Evolutionary conservation across 2,113 vertebrate species (phyloP), one percentile per base, ranked within the genome.

Genomic region (Pseudolaguvia tuberculata): DNA sequence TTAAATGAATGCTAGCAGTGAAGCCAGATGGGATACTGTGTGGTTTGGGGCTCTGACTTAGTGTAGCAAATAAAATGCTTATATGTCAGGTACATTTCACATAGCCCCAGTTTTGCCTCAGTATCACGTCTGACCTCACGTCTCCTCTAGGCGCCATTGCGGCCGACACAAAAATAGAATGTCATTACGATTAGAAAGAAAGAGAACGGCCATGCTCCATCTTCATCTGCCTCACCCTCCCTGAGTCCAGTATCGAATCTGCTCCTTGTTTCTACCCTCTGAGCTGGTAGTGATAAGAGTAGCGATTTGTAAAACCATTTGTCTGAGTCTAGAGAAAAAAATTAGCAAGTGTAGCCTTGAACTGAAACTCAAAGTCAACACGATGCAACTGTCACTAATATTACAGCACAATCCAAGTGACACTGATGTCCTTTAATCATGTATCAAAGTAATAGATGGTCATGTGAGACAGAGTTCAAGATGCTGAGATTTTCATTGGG

Each of bases 341-440:
- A 84, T 84, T 85, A 87, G 87, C 87, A 85, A 74, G 61, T 52
- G 78, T 83, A 85, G 86, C 88, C 90, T 90, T 92, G 88, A 89
- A 87, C 82, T 81, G 70, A 80, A 79, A 80, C 83, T 81, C 83
- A 88, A 89, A 90, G 90, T 91, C 89, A 86, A 77, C 65, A 76
- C 69, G 79, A 78, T 53, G 78, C 77, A 82, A 83, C 50, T 83
- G 83, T 85, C 84, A 84, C 73, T 80, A 58, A 75, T 77, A 77
- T 82, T 83, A 87, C 84, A 83, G 79, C 73, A 78, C 27, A 50
- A 76, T 66, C 45, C 77, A 62, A 70, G 79, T 78, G 65, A 75
- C 77, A 73, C 65, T 80, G 78, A 25, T 76, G 82, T 85, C 77
- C 78, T 76, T 84, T n/a, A n/a, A n/a, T n/a, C n/a, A n/a, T n/a